A percentile compares a stretch with the other conserved stretches of the same genome.
Evolutionary conservation across 1,140 invertebrate genomes (phyloP).

Genomic region (Euglossa dilemma): DNA sequence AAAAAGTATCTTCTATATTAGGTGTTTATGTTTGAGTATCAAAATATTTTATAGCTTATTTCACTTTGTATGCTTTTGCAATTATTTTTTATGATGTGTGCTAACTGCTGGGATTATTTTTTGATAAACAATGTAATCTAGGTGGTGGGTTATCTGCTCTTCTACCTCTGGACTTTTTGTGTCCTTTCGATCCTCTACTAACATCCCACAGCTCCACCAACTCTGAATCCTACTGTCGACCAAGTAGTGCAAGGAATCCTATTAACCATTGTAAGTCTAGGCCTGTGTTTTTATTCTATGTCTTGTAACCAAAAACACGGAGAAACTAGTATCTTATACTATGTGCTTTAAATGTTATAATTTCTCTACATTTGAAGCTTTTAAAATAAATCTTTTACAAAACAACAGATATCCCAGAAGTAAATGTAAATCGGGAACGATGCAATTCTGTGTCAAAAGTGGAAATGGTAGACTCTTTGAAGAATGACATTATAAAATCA

Average conservation of each 20-base stretch:
- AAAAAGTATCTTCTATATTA: background rate
- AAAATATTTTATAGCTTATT: background rate
- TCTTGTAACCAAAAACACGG: background rate
- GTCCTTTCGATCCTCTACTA: conserved; percentile 81
- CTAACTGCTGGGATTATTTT: conserved; percentile 32
- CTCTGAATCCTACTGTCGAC: conserved; percentile 81
- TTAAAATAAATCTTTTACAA: background rate
- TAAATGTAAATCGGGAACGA: conserved; percentile 38
- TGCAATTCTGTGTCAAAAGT: conserved; percentile 58
- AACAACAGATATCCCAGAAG: conserved; percentile 33
- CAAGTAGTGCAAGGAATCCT: conserved; percentile 80
- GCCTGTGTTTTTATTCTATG: conserved; percentile 60
- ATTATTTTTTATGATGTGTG: background rate
- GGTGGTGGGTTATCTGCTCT: conserved; percentile 81
- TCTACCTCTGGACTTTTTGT: conserved; percentile 81
- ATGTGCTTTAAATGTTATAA: background rate
- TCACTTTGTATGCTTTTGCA: conserved; percentile 5
- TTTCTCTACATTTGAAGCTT: too few species aligned
- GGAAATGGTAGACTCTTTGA: conserved; percentile 44
- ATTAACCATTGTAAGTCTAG: conserved; percentile 81
- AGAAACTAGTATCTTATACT: background rate
- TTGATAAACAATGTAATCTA: conserved; percentile 67
- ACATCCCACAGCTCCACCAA: conserved; percentile 80
- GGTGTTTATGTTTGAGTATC: background rate
- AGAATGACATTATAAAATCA: conserved; percentile 39